phyloP scores from a whole-genome alignment of 2,113 vertebrate genomes.

The Paramisgurnus dabryanus region DNA sequence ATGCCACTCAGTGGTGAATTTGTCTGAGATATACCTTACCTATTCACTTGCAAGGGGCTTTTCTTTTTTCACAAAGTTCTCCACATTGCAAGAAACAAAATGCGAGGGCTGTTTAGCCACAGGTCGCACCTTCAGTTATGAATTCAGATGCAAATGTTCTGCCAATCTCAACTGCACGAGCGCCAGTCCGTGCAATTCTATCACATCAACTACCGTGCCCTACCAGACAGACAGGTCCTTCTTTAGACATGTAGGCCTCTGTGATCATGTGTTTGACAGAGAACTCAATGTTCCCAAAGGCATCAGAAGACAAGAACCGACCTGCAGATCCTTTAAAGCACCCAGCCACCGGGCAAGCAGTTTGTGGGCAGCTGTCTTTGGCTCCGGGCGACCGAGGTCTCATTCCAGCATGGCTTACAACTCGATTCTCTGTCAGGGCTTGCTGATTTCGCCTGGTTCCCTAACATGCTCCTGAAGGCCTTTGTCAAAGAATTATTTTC shows the following conservation, averaged over 20 bases:
- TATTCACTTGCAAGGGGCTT: background rate
- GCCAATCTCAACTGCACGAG: background rate
- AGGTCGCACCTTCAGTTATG: background rate
- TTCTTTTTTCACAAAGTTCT: background rate
- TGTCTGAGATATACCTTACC: too few relatives aligned
- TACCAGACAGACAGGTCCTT: constrained; percentile 10
- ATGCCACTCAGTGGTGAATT: too few relatives aligned
- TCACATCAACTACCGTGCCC: background rate
- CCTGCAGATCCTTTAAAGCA: constrained; percentile 70
- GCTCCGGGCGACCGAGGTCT: constrained; percentile 63
- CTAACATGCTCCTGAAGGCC: constrained; percentile 40
- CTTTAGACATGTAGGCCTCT: background rate
- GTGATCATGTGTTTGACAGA: constrained; percentile 45
- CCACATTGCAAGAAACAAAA: background rate
- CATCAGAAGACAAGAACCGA: constrained; percentile 69
- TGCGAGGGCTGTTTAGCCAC: background rate
- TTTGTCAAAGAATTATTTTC: constrained; percentile 43
- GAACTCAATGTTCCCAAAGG: constrained; percentile 69
- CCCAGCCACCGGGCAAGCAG: constrained; percentile 73
- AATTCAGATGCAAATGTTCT: background rate
- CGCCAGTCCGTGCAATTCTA: background rate
- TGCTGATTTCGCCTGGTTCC: constrained; percentile 63
- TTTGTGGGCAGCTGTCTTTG: constrained; percentile 66
- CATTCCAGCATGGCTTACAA: constrained; percentile 39
- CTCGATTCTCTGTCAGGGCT: constrained; percentile 74